phyloP scores from a whole-genome alignment of 2,113 vertebrate species.

The Calidris pugnax region DNA sequence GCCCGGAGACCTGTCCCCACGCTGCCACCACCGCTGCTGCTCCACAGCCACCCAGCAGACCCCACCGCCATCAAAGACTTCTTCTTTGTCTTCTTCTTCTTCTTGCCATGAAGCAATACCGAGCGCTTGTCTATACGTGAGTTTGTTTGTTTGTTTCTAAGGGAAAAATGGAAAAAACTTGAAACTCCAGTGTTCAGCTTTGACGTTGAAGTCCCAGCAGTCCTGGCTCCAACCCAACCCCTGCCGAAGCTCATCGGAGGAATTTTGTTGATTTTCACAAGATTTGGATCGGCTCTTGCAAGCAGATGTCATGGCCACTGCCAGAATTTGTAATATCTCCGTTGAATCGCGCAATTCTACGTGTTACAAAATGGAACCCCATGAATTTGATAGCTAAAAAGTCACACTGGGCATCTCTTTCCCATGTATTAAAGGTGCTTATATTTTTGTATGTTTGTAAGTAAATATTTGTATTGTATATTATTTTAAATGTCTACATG shows the following conservation, averaged over 20 bases:
- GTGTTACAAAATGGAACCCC: neutral
- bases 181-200: constrained; percentile 41
- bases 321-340: neutral
- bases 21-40: neutral
- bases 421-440: constrained; percentile 87
- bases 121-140: neutral
- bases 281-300: neutral
- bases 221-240: neutral
- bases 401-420: constrained; percentile 78
- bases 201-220: neutral
- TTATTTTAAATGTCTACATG: constrained; percentile 80
- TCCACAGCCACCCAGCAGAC: neutral
- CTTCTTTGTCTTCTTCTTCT: neutral
- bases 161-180: constrained; percentile 43
- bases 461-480: constrained; percentile 90
- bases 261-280: neutral
- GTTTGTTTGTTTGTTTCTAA: neutral
- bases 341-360: neutral
- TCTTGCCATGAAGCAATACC: neutral
- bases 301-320: neutral
- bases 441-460: constrained; percentile 93
- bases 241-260: neutral
- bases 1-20: neutral
- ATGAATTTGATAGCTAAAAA: neutral
- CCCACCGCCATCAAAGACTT: neutral